A percentile compares a stretch with the other conserved stretches of the same genome.
phyloP scores from a whole-genome alignment of 2,797 vertebrate genomes.

The Lophotriccus pileatus region DNA sequence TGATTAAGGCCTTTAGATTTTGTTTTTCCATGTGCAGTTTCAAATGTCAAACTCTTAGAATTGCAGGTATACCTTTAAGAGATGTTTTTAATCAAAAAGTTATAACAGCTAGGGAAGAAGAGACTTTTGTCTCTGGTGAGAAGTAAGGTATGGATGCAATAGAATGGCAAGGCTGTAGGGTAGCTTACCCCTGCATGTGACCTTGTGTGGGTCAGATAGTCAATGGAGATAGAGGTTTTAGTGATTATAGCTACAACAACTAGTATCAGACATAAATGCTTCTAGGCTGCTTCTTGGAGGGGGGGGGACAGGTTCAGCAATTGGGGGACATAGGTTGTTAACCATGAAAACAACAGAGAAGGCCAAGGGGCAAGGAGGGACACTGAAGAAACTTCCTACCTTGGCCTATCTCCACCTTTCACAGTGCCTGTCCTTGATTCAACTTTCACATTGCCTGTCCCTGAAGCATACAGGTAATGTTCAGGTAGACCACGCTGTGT shows the following conservation, averaged over 20 bases:
- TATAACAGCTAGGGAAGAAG: not conserved
- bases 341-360: not conserved
- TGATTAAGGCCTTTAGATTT: not conserved
- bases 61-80: not conserved
- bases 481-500: not conserved
- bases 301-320: not conserved
- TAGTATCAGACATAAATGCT: not conserved
- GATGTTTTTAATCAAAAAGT: not conserved
- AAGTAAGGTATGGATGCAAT: not conserved
- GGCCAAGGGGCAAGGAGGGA: not conserved
- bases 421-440: not conserved
- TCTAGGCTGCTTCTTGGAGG: not conserved
- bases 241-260: not conserved
- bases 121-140: not conserved
- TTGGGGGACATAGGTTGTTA: not conserved
- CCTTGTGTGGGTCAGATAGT: accelerated
- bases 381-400: not conserved
- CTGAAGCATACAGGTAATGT: not conserved
- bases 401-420: not conserved
- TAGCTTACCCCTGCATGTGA: not conserved
- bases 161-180: not conserved
- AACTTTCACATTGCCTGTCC: not conserved
- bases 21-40: not conserved
- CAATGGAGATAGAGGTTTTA: not conserved
- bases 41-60: not conserved